A percentile compares a stretch with the other conserved stretches of the same genome.
These are phyloP conservation scores for Thaumatotibia leucotreta DNA, from an alignment of 1,140 invertebrate genomes.

Conservation along the genomic window DNA sequence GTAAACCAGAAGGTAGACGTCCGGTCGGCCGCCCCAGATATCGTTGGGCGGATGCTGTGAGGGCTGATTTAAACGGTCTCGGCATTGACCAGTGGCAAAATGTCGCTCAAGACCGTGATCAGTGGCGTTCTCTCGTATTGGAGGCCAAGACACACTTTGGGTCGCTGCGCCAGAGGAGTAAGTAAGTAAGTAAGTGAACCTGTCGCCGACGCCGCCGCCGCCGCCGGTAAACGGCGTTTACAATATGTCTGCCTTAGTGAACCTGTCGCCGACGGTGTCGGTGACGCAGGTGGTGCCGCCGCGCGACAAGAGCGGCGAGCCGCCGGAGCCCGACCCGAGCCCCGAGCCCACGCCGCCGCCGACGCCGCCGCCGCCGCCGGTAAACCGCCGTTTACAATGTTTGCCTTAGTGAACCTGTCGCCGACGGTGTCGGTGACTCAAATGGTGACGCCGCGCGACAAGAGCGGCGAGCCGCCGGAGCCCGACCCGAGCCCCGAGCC, in stretches of 20 bases:
- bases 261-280: conserved; percentile 67
- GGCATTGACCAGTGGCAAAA: too few relatives aligned
- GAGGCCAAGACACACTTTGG: too few relatives aligned
- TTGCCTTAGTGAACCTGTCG: too few relatives aligned
- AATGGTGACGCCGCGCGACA: conserved; percentile 67
- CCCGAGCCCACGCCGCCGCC: conserved; percentile 58
- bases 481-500: conserved; percentile 72
- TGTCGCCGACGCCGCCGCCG: conserved; percentile 55
- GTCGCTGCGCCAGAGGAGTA: too few relatives aligned
- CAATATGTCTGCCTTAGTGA: too few relatives aligned
- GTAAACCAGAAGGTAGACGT: too few relatives aligned
- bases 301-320: conserved; percentile 63
- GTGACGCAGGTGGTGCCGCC: conserved; percentile 69
- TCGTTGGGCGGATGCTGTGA: too few relatives aligned
- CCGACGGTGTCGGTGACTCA: conserved; percentile 71
- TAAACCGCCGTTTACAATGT: conserved; percentile 14
- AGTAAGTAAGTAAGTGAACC: too few relatives aligned
- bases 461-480: conserved; percentile 63
- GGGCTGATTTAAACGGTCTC: too few relatives aligned
- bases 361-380: conserved; percentile 40
- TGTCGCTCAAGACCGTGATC: too few relatives aligned
- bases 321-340: conserved; percentile 72
- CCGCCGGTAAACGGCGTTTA: conserved; percentile 21
- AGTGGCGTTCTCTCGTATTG: too few relatives aligned
- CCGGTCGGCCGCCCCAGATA: too few relatives aligned